Percentiles rank a stretch among this genome's conserved stretches.
Conservation (phyloP, 1,140 invertebrate genomes). For the Onthophagus taurus region DNA sequence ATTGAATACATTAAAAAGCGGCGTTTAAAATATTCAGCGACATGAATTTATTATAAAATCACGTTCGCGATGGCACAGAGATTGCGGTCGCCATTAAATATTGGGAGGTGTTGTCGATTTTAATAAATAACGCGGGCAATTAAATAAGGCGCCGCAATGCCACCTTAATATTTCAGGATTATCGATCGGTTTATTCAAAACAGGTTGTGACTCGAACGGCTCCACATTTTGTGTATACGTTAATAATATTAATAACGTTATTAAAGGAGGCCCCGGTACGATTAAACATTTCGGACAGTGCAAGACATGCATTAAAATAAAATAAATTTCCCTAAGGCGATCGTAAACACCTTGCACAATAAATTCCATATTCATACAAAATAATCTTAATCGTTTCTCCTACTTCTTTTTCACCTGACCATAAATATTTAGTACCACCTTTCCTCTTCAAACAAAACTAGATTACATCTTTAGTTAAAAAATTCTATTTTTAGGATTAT, state of each 20-base stretch:
- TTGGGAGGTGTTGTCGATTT: no score
- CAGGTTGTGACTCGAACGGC: conserved; percentile 5
- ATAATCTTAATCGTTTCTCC: not conserved
- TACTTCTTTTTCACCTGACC: no score
- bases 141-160: not conserved
- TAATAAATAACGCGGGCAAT: not conserved
- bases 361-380: conserved; percentile 1
- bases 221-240: conserved; percentile 5
- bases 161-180: conserved; percentile 10
- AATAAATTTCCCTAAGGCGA: not conserved
- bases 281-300: not conserved
- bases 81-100: no score
- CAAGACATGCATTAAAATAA: conserved; percentile 7
- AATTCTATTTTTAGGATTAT: no score
- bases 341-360: not conserved
- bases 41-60: no score
- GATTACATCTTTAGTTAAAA: no score
- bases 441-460: no score
- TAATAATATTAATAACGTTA: conserved; percentile 11
- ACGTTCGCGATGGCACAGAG: no score
- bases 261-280: conserved; percentile 3
- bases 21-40: no score
- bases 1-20: no score
- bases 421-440: no score
- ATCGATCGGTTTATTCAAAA: conserved; percentile 11